Evolutionary conservation across 2,797 vertebrate species (phyloP).

Genomic region (Microtus californicus): DNA sequence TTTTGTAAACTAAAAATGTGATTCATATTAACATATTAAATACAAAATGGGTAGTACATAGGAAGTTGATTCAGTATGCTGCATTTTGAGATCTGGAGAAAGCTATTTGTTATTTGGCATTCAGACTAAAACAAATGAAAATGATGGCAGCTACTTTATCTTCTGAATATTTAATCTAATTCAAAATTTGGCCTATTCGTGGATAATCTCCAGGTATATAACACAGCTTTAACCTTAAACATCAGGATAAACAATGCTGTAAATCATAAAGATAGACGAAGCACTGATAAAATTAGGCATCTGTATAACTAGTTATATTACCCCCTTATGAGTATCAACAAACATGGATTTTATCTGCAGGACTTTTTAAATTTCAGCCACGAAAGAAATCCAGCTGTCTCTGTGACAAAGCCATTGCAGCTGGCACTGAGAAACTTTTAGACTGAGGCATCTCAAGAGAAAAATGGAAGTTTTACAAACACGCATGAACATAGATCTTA

Average conservation of each 20-base stretch:
- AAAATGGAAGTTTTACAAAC: slow-evolving; percentile 26
- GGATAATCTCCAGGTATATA: slow-evolving; percentile 85
- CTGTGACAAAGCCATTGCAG: slow-evolving; percentile 35
- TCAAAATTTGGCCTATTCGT: slow-evolving; percentile 83
- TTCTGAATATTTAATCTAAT: slow-evolving; percentile 85
- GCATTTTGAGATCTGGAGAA: slow-evolving; percentile 13
- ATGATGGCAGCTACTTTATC: slow-evolving; percentile 72
- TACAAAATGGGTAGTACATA: slow-evolving; percentile 40
- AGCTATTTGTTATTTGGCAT: slow-evolving; percentile 72
- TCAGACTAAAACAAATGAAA: slow-evolving; percentile 76
- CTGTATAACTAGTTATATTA: slow-evolving; percentile 45
- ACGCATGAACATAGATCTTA: slow-evolving; percentile 24
- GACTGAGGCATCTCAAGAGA: slow-evolving; percentile 23
- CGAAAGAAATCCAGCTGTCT: slow-evolving; percentile 34
- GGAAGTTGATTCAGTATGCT: slow-evolving; percentile 46
- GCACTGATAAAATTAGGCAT: slow-evolving; percentile 53
- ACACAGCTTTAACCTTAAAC: slow-evolving; percentile 84
- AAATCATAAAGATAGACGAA: slow-evolving; percentile 84
- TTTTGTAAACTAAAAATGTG: slow-evolving; percentile 58
- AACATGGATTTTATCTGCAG: slow-evolving; percentile 39
- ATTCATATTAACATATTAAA: slow-evolving; percentile 74
- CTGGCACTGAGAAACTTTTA: slow-evolving; percentile 25
- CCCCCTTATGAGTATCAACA: slow-evolving; percentile 5
- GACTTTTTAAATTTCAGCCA: slow-evolving; percentile 45
- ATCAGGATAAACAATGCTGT: slow-evolving; percentile 80